These are phyloP conservation scores for Acanthaster planci DNA, from an alignment of 35 echinoderm and acorn worm species.

Conservation along the genomic window DNA sequence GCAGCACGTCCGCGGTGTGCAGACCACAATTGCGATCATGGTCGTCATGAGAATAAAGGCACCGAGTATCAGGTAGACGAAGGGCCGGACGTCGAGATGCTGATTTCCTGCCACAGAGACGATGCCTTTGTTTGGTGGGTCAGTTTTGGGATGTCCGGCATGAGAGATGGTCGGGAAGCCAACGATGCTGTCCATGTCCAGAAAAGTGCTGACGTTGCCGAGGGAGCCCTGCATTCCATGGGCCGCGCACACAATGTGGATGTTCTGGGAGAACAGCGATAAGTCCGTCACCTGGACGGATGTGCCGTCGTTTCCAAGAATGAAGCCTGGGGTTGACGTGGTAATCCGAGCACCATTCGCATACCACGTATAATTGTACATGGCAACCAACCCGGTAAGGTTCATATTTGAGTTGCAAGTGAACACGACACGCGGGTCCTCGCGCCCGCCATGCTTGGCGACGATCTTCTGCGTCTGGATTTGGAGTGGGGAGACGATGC, in stretches of 20 bases:
- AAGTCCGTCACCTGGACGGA: constrained; percentile 42
- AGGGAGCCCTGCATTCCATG: constrained; percentile 11
- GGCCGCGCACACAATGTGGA: constrained; percentile 21
- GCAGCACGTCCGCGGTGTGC: constrained; percentile 20
- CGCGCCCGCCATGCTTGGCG: background rate
- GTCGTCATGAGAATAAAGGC: constrained; percentile 25
- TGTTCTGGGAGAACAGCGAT: constrained; percentile 29
- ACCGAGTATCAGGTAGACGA: constrained; percentile 25
- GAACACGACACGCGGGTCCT: constrained; percentile 5
- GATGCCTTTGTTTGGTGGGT: background rate
- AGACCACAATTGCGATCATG: constrained; percentile 42
- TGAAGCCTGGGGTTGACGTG: constrained; percentile 24
- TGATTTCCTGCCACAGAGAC: background rate
- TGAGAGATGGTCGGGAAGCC: background rate
- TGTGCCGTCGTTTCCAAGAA: constrained; percentile 24
- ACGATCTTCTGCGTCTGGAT: constrained; percentile 20
- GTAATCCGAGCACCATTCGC: constrained; percentile 29
- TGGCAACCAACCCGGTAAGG: constrained; percentile 14
- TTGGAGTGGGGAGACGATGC: constrained; percentile 19
- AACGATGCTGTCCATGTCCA: constrained; percentile 3
- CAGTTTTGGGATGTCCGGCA: background rate
- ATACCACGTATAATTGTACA: constrained; percentile 57
- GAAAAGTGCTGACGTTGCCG: constrained; percentile 26
- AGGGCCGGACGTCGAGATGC: constrained; percentile 21
- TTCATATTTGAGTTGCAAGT: constrained; percentile 32